Base-by-base conservation (phyloP, 2,797 vertebrate genomes). In the Carapus acus region DNA sequence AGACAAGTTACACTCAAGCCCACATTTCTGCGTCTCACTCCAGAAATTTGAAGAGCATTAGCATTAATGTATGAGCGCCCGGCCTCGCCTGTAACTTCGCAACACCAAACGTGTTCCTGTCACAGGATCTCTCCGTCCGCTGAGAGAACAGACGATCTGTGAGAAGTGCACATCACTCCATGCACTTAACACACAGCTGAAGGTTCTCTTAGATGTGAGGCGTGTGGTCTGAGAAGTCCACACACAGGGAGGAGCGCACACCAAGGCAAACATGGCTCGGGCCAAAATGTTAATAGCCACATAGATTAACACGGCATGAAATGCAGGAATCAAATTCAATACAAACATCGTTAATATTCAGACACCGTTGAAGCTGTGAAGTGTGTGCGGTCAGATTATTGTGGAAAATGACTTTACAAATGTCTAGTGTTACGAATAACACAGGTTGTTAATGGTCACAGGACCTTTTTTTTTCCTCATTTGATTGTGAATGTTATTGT, bases 111-210 rank as follows among this genome's bases (percentile, higher is more conserved):
- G 49, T n/a, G 46, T n/a, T n/a, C n/a, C 37, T 38, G n/a, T 68
- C 50, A 37, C 15, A 15, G 41, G 33, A 39, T 27, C 21, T 52
- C 7, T 55, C 27, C 56, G 43, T 42, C 49, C 29, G 63, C 67
- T 42, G 44, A 62, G 22, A 58, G 38, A 67, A 9, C 40, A 43
- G 8, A 31, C 56, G 36, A 7, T 39, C 46, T 5, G 9, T 13
- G 27, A 51, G 46, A n/a, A 18, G 14, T 17, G 29, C 9, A 41
- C 27, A 24, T n/a, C 19, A 29, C 46, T 42, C 34, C 8, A 38
- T 38, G n/a, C 37, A 27, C 8, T 54, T 48, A 3, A 27, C 33
- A 62, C 68, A 67, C 67, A 73, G 71, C 60, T 72, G 63, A n/a
- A 40, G 46, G 31, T 22, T 47, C 4, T 53, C 54, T 22, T 51